Conservation (phyloP, 2,888 invertebrate species). For the Epinotia brunnichana region DNA sequence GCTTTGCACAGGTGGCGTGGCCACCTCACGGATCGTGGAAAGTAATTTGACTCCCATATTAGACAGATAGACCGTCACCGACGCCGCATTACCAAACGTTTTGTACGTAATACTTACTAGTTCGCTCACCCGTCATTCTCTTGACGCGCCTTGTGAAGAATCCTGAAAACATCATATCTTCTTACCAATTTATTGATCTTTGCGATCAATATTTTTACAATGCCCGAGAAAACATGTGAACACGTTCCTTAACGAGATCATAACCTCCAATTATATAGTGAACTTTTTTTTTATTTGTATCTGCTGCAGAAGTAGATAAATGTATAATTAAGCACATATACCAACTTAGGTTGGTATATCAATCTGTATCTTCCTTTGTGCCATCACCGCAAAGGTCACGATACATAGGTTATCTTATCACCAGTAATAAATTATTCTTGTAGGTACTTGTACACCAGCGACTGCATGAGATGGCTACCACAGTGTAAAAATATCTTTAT, state of each 20-base stretch:
- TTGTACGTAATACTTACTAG: slow-evolving; percentile 12
- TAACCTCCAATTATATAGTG: neutral
- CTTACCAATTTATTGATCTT: neutral
- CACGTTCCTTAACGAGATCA: neutral
- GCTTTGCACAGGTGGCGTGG: slow-evolving; percentile 48
- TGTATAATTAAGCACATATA: slow-evolving; percentile 11
- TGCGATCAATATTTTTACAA: neutral
- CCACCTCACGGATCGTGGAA: slow-evolving; percentile 51
- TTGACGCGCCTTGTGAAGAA: neutral
- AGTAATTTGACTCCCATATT: slow-evolving; percentile 53
- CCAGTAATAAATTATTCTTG: slow-evolving; percentile 32
- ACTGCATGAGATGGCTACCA: slow-evolving; percentile 18
- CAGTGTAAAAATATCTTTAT: slow-evolving; percentile 14
- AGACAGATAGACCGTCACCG: slow-evolving; percentile 19
- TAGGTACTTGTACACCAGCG: slow-evolving; percentile 16
- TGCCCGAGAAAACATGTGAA: neutral
- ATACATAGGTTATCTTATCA: slow-evolving; percentile 41
- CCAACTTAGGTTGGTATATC: slow-evolving; percentile 22
- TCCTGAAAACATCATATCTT: neutral
- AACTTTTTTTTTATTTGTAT: neutral
- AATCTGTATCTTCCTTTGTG: slow-evolving; percentile 38
- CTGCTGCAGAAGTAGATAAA: neutral
- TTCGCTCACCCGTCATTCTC: neutral
- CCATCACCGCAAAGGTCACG: slow-evolving; percentile 40
- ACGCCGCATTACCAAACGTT: slow-evolving; percentile 11